phyloP scores from a whole-genome alignment of 2,888 invertebrate species.

The Tinea semifulvella region DNA sequence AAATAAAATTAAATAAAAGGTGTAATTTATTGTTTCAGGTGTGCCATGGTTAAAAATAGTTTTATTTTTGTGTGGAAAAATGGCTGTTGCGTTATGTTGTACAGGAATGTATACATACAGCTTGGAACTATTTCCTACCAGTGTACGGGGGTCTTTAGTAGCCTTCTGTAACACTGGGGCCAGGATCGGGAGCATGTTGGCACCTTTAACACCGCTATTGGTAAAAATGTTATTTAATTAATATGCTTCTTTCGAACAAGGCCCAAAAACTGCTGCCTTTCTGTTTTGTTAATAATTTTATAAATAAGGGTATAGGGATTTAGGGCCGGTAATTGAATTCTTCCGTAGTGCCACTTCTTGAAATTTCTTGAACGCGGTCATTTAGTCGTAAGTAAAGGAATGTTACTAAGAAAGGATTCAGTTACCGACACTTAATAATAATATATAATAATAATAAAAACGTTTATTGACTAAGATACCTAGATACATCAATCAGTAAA shows the following conservation, averaged over 20 bases:
- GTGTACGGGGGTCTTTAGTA: conserved; percentile 43
- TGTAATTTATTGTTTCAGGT: conserved; percentile 29
- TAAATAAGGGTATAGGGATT: too few relatives aligned
- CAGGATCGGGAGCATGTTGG: conserved; percentile 45
- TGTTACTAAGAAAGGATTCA: too few relatives aligned
- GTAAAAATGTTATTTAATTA: conserved; percentile 25
- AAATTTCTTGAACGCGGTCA: too few relatives aligned
- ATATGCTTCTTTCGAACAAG: background rate
- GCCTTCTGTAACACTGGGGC: conserved; percentile 44
- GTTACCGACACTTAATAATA: too few relatives aligned
- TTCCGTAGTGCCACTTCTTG: too few relatives aligned
- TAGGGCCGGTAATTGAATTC: too few relatives aligned
- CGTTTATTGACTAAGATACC: too few relatives aligned
- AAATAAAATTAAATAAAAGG: background rate
- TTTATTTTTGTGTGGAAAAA: conserved; percentile 39
- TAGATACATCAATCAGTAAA: too few relatives aligned
- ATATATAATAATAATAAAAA: too few relatives aligned
- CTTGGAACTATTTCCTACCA: conserved; percentile 47
- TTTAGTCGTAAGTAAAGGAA: too few relatives aligned
- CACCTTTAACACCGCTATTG: conserved; percentile 45
- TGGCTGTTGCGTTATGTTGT: conserved; percentile 43
- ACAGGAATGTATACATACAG: conserved; percentile 48
- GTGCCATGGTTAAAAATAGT: conserved; percentile 39
- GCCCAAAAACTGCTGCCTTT: too few relatives aligned
- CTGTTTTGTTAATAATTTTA: too few relatives aligned